Base-by-base conservation (phyloP, 2,888 invertebrate species). In the Apamea sordens region DNA sequence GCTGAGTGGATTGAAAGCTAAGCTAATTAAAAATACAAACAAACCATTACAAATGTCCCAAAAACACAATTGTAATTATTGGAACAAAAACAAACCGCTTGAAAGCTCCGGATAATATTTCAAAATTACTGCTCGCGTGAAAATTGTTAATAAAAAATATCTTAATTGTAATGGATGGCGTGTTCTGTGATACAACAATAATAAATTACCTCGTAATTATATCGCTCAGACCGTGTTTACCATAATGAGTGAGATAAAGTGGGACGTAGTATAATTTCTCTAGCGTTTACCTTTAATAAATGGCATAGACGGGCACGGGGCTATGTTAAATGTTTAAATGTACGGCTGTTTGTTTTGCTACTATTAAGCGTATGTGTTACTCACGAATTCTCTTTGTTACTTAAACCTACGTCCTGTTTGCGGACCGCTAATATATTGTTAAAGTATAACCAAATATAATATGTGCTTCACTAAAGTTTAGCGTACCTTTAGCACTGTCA, bases 101-200 rank as follows among this genome's bases (percentile, higher is more conserved):
- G 78, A 86, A 79, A 85, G 79, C 83, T 82, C 79, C 81, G 80
- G 78, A 84, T 64, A 56, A 88, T 87, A 85, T 84, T 87, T 89
- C 87, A 84, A 88, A 90, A 86, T 80, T 78, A 87, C 86, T 85
- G 93, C 90, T 96, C 91, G 96, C 96, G 96, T 96, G 96, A 91
- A 93, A 92, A 90, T 90, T 91, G 85, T 91, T 93, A 95, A 96
- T 96, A 95, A 96, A 96, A 94, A 95, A 95, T 94, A 95, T 95
- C 94, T 94, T 94, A 95, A 96, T 95, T 95, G 94, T 94, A 90
- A 93, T 91, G 89, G 93, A 92, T 92, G 92, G 92, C 94, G 92
- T 96, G 96, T 96, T 95, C 93, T 94, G 91, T 95, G 96, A 95
- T 96, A 96, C 91, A 90, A 89, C 90, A 92, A 91, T 91, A 92